These are phyloP conservation scores for Benthosema pterotum DNA, from an alignment of 2,797 vertebrate genomes.

Conservation along the genomic window DNA sequence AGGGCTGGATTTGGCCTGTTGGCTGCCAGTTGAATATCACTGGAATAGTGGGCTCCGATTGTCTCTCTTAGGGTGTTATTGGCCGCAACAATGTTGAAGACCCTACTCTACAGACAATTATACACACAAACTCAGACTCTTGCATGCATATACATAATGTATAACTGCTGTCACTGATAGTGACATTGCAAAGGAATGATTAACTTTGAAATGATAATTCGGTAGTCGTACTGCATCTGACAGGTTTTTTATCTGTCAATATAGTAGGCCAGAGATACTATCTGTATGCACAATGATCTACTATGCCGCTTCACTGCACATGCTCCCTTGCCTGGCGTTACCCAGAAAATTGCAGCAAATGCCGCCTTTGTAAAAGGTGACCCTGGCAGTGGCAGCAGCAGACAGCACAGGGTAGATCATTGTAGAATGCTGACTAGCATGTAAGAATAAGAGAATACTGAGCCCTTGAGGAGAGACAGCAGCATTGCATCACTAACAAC, in stretches of 20 bases:
- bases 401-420: conserved; percentile 29
- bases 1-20: no score
- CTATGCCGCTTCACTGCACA: conserved; percentile 6
- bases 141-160: no score
- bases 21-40: no score
- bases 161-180: no score
- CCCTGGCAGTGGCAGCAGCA: conserved; percentile 14
- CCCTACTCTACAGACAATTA: no score
- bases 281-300: not conserved
- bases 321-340: conserved; percentile 26
- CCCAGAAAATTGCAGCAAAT: conserved; percentile 24
- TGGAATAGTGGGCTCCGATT: no score
- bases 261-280: not conserved
- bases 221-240: conserved; percentile 14
- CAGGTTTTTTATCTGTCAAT: conserved; percentile 3
- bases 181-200: no score
- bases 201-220: not conserved
- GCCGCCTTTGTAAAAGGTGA: conserved; percentile 14
- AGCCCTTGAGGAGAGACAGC: conserved; percentile 57
- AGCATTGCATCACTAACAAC: conserved; percentile 49
- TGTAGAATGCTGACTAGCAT: conserved; percentile 35
- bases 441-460: conserved; percentile 46
- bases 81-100: no score
- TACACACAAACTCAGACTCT: no score
- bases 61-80: no score